These are phyloP conservation scores for Protaetia brevitarsis DNA, from an alignment of 1,140 invertebrate genomes.

Conservation along the genomic window DNA sequence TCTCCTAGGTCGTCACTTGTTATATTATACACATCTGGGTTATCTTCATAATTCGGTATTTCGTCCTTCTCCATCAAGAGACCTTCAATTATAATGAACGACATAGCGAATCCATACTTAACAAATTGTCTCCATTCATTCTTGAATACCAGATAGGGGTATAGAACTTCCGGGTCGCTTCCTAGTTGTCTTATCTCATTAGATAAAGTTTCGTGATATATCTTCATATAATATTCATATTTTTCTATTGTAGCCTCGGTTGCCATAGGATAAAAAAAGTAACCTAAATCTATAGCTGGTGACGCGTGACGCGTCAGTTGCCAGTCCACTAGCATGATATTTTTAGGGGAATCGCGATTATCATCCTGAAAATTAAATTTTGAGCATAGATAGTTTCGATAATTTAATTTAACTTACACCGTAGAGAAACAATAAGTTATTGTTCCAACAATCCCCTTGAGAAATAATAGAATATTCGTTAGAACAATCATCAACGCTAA, in stretches of 20 bases:
- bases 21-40: background rate
- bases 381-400: too few species aligned
- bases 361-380: too few species aligned
- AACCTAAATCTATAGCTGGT: slow-evolving; percentile 57
- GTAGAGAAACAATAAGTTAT: slow-evolving; percentile 57
- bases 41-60: background rate
- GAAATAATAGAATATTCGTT: slow-evolving; percentile 42
- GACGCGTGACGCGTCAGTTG: slow-evolving; percentile 56
- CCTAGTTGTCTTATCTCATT: slow-evolving; percentile 47
- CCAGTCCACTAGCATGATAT: slow-evolving; percentile 54
- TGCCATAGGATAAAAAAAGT: slow-evolving; percentile 57
- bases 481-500: background rate
- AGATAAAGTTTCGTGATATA: slow-evolving; percentile 56
- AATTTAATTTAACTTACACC: slow-evolving; percentile 38
- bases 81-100: background rate
- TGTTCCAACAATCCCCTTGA: slow-evolving; percentile 57
- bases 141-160: slow-evolving; percentile 38
- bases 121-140: background rate
- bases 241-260: slow-evolving; percentile 48
- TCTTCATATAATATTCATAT: slow-evolving; percentile 50
- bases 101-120: background rate
- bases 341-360: slow-evolving; percentile 39
- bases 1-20: too few species aligned
- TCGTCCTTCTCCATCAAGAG: background rate
- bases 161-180: slow-evolving; percentile 48